Conservation (phyloP, 1,140 invertebrate genomes). For the Aleiodes sp. region DNA sequence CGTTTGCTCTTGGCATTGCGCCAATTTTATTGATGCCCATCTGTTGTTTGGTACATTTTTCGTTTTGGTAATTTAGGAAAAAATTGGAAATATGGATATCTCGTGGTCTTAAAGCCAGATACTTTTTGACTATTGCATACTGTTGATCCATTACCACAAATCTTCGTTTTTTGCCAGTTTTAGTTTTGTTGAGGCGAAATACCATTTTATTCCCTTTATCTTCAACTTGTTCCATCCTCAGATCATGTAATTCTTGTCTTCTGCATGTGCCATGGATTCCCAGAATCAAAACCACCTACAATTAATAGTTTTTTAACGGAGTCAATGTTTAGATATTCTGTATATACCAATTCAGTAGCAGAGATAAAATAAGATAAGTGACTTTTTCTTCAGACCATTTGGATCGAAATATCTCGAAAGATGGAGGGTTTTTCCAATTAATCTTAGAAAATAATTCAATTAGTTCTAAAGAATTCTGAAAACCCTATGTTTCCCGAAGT, state of each 20-base stretch:
- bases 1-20: conserved; percentile 12
- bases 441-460: too few relatives aligned
- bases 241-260: conserved; percentile 2
- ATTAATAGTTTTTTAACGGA: too few relatives aligned
- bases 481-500: too few relatives aligned
- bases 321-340: too few relatives aligned
- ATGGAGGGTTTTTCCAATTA: too few relatives aligned
- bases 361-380: too few relatives aligned
- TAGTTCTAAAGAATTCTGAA: too few relatives aligned
- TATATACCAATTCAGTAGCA: too few relatives aligned
- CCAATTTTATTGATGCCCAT: conserved; percentile 24
- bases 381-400: too few relatives aligned
- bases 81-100: background rate
- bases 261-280: conserved; percentile 28
- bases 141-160: background rate
- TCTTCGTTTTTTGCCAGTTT: background rate
- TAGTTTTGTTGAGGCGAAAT: background rate
- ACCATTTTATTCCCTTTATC: background rate
- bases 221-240: background rate
- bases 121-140: conserved; percentile 9
- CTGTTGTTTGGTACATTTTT: conserved; percentile 15
- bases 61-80: conserved; percentile 27
- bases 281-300: conserved; percentile 30
- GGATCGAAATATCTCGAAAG: too few relatives aligned
- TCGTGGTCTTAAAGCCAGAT: conserved; percentile 7